These are phyloP conservation scores for Etheostoma perlongum DNA, from an alignment of 2,797 vertebrate genomes.

Conservation along the genomic window DNA sequence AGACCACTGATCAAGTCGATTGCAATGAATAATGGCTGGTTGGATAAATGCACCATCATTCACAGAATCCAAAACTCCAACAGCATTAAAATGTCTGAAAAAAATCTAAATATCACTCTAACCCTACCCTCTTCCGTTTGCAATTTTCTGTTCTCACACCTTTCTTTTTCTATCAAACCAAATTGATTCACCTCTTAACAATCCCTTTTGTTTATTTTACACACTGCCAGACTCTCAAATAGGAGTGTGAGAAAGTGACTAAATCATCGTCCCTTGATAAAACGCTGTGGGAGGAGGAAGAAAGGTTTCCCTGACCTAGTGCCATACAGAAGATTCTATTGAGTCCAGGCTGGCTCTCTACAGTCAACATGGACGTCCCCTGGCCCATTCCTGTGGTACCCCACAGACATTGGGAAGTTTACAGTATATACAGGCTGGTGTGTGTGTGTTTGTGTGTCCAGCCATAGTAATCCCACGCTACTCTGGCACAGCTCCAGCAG, in stretches of 20 bases:
- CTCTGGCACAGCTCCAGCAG: conserved; percentile 75
- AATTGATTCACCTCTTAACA: conserved; percentile 19
- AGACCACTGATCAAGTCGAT: conserved; percentile 5
- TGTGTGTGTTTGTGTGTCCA: conserved; percentile 41
- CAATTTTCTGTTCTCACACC: background rate
- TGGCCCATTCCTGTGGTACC: conserved; percentile 51
- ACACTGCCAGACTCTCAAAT: conserved; percentile 26
- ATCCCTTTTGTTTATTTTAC: conserved; percentile 27
- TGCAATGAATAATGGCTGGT: conserved; percentile 8
- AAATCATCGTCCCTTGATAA: conserved; percentile 50
- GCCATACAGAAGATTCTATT: conserved; percentile 42
- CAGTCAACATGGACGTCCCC: conserved; percentile 52
- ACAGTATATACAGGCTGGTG: conserved; percentile 26
- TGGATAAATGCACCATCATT: conserved; percentile 5
- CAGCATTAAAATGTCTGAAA: background rate
- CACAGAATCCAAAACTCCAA: background rate
- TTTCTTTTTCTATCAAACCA: conserved; percentile 4
- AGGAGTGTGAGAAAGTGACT: conserved; percentile 55
- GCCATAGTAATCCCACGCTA: conserved; percentile 72
- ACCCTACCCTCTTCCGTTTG: background rate
- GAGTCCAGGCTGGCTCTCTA: conserved; percentile 35
- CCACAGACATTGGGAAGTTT: conserved; percentile 48
- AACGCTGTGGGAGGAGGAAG: conserved; percentile 18
- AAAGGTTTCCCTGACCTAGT: conserved; percentile 52
- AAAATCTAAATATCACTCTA: conserved; percentile 1